Percentiles rank a stretch among this genome's conserved stretches.
phyloP scores from a whole-genome alignment of 2,113 vertebrate species.

The Myxocyprinus asiaticus region DNA sequence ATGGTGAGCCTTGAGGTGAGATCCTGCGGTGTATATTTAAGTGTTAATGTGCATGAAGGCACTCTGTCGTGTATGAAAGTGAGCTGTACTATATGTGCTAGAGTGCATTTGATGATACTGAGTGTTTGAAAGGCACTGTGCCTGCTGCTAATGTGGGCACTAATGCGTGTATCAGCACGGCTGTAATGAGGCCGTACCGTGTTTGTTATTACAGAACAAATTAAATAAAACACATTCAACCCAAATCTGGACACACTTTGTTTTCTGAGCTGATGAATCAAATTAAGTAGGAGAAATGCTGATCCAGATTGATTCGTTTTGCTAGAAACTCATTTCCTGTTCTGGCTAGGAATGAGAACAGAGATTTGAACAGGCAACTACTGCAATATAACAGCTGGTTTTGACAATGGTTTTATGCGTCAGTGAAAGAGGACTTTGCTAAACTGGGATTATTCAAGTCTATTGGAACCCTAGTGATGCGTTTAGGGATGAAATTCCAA shows the following conservation, averaged over 20 bases:
- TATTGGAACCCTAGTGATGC: not conserved
- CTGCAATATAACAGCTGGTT: too few relatives aligned
- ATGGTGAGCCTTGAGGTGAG: not conserved
- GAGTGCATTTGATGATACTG: slow-evolving; percentile 24
- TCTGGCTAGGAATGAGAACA: not conserved
- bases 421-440: not conserved
- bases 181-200: not conserved
- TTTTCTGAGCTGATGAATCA: slow-evolving; percentile 15
- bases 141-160: slow-evolving; percentile 38
- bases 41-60: slow-evolving; percentile 12
- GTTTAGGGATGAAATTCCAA: not conserved
- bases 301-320: not conserved
- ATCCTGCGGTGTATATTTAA: not conserved
- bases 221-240: not conserved
- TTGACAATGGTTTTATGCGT: too few relatives aligned
- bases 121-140: slow-evolving; percentile 35
- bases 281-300: not conserved
- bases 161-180: not conserved
- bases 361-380: not conserved
- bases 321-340: not conserved
- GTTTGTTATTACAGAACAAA: slow-evolving; percentile 22
- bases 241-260: not conserved
- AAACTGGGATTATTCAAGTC: not conserved
- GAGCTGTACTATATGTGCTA: slow-evolving; percentile 27
- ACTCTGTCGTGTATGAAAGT: not conserved